Conservation (phyloP, 2,888 invertebrate genomes). For the Buathra laborator region DNA sequence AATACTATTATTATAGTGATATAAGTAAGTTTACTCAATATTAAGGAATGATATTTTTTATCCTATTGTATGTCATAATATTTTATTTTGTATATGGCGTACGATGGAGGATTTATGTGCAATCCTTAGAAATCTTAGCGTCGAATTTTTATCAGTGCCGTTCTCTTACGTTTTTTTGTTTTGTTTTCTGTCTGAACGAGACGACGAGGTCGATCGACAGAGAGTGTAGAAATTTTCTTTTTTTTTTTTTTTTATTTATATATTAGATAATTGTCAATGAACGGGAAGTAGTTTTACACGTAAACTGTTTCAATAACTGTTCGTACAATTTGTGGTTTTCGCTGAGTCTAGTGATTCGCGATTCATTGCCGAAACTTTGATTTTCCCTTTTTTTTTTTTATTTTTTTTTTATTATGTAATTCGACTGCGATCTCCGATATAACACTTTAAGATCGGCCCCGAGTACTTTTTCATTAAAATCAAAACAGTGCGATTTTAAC, state of each 20-base stretch:
- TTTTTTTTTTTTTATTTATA: constrained; percentile 19
- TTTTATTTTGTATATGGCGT: constrained; percentile 77
- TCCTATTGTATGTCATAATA: constrained; percentile 75
- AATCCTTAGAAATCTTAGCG: constrained; percentile 44
- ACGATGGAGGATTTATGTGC: constrained; percentile 53
- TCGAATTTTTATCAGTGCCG: constrained; percentile 30
- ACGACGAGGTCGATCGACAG: constrained; percentile 9
- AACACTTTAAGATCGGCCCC: constrained; percentile 24
- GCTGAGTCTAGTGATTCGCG: constrained; percentile 27
- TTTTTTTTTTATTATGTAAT: constrained; percentile 8
- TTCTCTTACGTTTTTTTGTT: constrained; percentile 41
- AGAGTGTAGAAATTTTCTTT: constrained; percentile 23
- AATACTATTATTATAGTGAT: constrained; percentile 57
- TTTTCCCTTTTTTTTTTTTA: neutral
- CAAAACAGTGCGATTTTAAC: constrained; percentile 13
- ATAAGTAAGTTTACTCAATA: constrained; percentile 58
- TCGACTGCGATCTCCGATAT: constrained; percentile 18
- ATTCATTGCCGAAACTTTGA: constrained; percentile 14
- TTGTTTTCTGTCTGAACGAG: constrained; percentile 12
- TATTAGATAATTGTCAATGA: constrained; percentile 38
- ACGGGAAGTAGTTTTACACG: constrained; percentile 22
- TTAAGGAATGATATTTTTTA: constrained; percentile 77
- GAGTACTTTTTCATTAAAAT: constrained; percentile 26
- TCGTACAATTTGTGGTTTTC: constrained; percentile 8
- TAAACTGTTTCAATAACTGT: neutral